Evolutionary conservation across 2,113 vertebrate species (phyloP).

Genomic region (Chloropsis cyanopogon): DNA sequence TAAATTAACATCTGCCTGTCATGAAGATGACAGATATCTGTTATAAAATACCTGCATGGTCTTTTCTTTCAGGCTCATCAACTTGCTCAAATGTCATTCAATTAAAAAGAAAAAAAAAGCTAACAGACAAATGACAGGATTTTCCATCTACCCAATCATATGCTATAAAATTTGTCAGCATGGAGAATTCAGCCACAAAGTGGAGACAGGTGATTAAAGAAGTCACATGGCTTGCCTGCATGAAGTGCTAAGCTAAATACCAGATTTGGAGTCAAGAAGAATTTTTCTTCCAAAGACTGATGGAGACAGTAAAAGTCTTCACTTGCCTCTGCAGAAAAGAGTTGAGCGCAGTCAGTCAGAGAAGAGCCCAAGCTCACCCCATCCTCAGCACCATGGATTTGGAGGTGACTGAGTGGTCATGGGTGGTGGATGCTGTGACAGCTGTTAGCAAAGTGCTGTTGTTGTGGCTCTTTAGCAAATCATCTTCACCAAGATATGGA

Average conservation of each 20-base stretch:
- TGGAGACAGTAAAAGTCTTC: neutral
- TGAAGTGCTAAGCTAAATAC: neutral
- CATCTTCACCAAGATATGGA: neutral
- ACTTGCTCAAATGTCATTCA: neutral
- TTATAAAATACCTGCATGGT: constrained; percentile 18
- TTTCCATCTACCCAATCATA: neutral
- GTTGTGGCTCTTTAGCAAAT: neutral
- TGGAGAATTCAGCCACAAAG: neutral
- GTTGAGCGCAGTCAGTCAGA: neutral
- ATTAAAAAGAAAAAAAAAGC: neutral
- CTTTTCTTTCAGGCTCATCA: neutral
- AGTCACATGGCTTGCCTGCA: neutral
- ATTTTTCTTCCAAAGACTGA: neutral
- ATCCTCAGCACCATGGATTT: neutral
- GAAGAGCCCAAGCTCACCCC: neutral
- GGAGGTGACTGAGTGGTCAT: neutral
- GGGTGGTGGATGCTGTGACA: neutral
- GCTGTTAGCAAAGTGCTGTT: neutral
- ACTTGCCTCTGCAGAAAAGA: neutral
- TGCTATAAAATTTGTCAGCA: neutral
- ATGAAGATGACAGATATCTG: neutral
- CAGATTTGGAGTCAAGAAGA: neutral
- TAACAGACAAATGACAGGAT: neutral
- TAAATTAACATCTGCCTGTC: constrained; percentile 25
- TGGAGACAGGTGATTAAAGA: neutral